These are phyloP conservation scores for Urocyon cinereoargenteus DNA, from an alignment of 2,797 vertebrate genomes.

Conservation along the genomic window DNA sequence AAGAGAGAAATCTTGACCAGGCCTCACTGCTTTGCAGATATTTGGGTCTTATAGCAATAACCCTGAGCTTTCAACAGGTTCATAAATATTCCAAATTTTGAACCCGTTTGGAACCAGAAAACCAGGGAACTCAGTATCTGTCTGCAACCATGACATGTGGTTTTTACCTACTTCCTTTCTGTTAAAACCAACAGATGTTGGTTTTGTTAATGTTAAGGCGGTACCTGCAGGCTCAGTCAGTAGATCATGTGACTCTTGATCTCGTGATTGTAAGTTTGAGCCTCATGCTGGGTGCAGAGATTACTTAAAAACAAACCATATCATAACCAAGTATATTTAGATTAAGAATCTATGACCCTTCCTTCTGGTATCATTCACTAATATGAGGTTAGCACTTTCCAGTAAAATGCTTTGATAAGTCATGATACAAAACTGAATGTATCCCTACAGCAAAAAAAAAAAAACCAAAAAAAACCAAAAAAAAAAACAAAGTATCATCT, in stretches of 20 bases:
- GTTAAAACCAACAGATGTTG: background rate
- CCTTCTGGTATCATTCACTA: background rate
- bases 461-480: too few relatives aligned
- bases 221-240: fast-evolving
- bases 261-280: background rate
- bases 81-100: background rate
- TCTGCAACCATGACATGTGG: background rate
- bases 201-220: background rate
- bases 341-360: background rate
- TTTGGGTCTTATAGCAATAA: background rate
- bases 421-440: background rate
- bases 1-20: background rate
- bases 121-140: background rate
- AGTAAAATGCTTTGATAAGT: background rate
- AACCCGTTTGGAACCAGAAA: background rate
- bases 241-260: background rate
- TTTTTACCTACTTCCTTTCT: background rate
- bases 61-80: background rate
- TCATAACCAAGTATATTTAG: background rate
- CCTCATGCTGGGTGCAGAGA: background rate
- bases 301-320: background rate
- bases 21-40: background rate
- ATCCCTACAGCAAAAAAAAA: background rate
- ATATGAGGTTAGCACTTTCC: background rate
- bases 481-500: background rate